phyloP scores from a whole-genome alignment of 2,113 vertebrate genomes.

The Channa argus region DNA sequence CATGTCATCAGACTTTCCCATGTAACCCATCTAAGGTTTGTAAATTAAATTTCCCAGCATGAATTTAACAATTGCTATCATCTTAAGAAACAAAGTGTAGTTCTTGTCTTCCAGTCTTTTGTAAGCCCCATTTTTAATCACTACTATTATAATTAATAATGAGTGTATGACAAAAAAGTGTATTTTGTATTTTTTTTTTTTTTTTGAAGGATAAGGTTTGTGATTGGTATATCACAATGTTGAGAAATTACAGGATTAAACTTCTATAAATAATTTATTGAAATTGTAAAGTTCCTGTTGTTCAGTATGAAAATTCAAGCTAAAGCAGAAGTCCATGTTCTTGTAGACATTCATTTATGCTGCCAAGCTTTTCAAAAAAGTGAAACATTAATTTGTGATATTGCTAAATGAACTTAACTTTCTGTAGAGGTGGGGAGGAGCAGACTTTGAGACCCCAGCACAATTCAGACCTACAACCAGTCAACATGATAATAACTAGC shows the following conservation, averaged over 20 bases:
- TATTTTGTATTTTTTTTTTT: too few species aligned
- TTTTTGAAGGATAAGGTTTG: too few species aligned
- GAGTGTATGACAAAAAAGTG: too few species aligned
- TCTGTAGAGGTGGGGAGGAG: neutral
- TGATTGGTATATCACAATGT: too few species aligned
- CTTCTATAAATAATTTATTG: neutral
- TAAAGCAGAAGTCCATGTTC: neutral
- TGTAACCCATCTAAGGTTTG: too few species aligned
- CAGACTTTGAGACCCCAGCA: constrained; percentile 13
- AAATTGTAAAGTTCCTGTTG: neutral
- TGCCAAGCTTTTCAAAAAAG: neutral
- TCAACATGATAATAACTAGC: constrained; percentile 55
- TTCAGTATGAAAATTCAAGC: neutral
- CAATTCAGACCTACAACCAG: constrained; percentile 9
- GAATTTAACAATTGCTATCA: too few species aligned
- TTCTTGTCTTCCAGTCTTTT: too few species aligned
- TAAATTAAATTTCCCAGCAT: too few species aligned
- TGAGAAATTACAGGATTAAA: neutral
- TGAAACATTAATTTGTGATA: neutral
- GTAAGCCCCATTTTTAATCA: too few species aligned
- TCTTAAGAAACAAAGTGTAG: too few species aligned
- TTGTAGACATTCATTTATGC: neutral
- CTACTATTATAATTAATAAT: too few species aligned
- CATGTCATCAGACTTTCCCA: too few species aligned
- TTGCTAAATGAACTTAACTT: constrained; percentile 1